Percentiles rank a stretch among this genome's conserved stretches.
Evolutionary conservation across 1,140 invertebrate species (phyloP).

Genomic region (Microvelia longipes): DNA sequence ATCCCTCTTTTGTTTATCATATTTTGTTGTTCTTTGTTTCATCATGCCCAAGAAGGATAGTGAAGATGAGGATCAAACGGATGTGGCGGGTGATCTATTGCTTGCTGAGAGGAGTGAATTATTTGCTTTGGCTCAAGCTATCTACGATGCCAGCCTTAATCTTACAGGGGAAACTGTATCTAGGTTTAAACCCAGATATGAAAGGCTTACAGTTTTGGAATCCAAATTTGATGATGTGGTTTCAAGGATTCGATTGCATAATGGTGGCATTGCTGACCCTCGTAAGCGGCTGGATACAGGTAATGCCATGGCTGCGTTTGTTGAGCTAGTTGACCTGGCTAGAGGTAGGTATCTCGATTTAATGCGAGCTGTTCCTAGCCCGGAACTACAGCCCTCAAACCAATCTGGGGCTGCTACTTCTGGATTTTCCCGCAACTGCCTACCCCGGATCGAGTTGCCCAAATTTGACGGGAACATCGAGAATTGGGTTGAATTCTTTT

Average conservation of each 20-base stretch:
- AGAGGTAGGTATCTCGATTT: background rate
- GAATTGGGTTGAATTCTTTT: background rate
- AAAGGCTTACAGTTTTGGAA: background rate
- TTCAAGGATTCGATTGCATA: background rate
- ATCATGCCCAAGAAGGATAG: background rate
- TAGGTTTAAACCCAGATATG: background rate
- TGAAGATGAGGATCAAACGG: background rate
- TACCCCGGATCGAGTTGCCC: background rate
- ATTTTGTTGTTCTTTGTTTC: background rate
- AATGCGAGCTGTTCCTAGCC: no score
- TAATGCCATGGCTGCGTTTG: background rate
- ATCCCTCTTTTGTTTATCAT: background rate
- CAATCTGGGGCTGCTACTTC: background rate
- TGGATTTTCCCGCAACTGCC: background rate
- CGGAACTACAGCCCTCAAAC: background rate
- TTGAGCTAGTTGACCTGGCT: background rate
- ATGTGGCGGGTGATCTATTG: background rate
- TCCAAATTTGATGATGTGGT: background rate
- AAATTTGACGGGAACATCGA: background rate
- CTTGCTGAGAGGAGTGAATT: background rate
- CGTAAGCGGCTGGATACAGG: background rate
- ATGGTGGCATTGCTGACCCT: background rate
- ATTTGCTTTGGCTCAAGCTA: background rate
- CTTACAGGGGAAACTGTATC: background rate
- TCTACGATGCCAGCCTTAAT: background rate